A percentile compares a stretch with the other conserved stretches of the same genome.
Evolutionary conservation across 2,888 invertebrate species (phyloP).

Genomic region (Drosophila pseudotakahashii): DNA sequence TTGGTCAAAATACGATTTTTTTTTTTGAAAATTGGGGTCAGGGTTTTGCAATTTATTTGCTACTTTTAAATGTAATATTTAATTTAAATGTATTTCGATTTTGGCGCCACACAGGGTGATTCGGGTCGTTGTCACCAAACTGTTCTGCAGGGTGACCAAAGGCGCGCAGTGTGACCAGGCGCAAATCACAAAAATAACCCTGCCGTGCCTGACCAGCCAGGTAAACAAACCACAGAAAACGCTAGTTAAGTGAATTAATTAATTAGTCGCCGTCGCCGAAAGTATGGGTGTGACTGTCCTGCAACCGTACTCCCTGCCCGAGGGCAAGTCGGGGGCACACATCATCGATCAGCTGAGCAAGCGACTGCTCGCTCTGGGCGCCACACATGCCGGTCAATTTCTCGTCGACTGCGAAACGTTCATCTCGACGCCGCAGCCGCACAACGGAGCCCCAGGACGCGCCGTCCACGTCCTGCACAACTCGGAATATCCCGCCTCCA

Average conservation of each 20-base stretch:
- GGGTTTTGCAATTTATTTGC: too few species aligned
- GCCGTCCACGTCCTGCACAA: slow-evolving; percentile 97
- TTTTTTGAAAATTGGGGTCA: too few species aligned
- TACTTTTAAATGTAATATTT: too few species aligned
- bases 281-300: slow-evolving; percentile 85
- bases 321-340: slow-evolving; percentile 95
- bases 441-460: slow-evolving; percentile 87
- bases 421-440: slow-evolving; percentile 88
- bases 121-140: too few species aligned
- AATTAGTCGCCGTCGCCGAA: neutral
- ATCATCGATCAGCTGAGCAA: slow-evolving; percentile 94
- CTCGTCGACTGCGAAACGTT: slow-evolving; percentile 98
- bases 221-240: neutral
- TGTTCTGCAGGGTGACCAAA: too few species aligned
- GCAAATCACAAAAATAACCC: too few species aligned
- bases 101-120: too few species aligned
- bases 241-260: too few species aligned
- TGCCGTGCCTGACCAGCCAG: too few species aligned
- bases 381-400: slow-evolving; percentile 94
- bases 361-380: slow-evolving; percentile 92
- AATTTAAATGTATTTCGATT: too few species aligned
- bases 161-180: too few species aligned
- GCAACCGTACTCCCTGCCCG: slow-evolving; percentile 94
- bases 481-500: slow-evolving; percentile 97
- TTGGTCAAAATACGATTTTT: too few species aligned